A percentile compares a stretch with the other conserved stretches of the same genome.
Conservation (phyloP, 2,797 vertebrate species). For the Ctenopoma multispine region DNA sequence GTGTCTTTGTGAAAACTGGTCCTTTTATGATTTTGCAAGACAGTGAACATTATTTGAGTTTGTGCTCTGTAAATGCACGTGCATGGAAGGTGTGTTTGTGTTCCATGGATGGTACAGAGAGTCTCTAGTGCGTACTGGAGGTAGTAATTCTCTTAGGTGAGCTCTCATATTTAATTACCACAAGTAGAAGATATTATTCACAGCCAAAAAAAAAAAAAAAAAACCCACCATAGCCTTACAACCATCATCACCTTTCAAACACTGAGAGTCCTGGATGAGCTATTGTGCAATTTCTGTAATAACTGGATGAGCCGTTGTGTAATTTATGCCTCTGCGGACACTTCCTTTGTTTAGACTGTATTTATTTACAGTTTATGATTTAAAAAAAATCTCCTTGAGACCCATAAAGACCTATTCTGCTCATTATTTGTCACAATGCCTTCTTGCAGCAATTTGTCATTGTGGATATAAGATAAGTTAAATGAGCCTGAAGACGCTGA, state of each 20-base stretch:
- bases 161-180: conserved; percentile 38
- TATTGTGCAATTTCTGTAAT: conserved; percentile 1
- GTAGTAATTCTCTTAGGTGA: conserved; percentile 41
- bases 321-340: conserved; percentile 36
- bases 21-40: conserved; percentile 60
- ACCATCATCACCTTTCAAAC: conserved; percentile 11
- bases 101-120: conserved; percentile 9
- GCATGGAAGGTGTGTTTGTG: conserved; percentile 25
- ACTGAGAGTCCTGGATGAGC: conserved; percentile 25
- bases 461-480: conserved; percentile 34
- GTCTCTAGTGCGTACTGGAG: conserved; percentile 24
- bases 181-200: conserved; percentile 38
- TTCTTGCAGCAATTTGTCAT: conserved; percentile 31
- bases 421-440: conserved; percentile 45
- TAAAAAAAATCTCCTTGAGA: conserved; percentile 37
- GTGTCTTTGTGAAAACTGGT: conserved; percentile 53
- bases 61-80: conserved; percentile 12
- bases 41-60: conserved; percentile 45
- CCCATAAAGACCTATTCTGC: conserved; percentile 22
- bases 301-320: conserved; percentile 33
- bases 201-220: no score
- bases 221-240: not conserved
- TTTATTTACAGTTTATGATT: conserved; percentile 35
- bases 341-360: conserved; percentile 35
- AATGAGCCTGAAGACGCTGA: conserved; percentile 20